Base-by-base conservation (phyloP, 2,888 invertebrate species). In the Eurytoma adleriae region DNA sequence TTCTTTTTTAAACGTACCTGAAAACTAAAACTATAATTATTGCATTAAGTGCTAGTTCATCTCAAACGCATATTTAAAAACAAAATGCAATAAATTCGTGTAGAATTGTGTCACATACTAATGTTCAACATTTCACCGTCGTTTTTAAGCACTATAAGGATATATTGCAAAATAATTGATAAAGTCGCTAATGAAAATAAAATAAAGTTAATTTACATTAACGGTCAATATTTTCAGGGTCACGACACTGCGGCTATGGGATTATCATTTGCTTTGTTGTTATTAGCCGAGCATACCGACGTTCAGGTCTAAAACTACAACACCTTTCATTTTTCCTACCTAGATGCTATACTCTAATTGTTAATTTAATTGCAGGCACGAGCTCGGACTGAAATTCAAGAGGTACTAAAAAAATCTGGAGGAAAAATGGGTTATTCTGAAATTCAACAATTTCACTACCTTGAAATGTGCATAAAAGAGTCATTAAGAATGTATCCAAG, bases 391-490 rank as follows among this genome's bases (percentile, higher is more conserved):
- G 86, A 86, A 79, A 74, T 85, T 16, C 90, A 89, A 3, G 89
- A 91, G 67, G 92, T 92, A 0, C 85, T 91, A 0, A 89, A 92
- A 78, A 93, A 93, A 87, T 90, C 91, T 20, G 86, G 89, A 24
- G 92, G 89, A 0, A 91, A 92, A 5, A 87, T 91, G 0, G 91
- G 92, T 1, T 92, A 91, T 1, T 92, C 93, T 66, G 94, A 94
- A 84, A 88, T 95, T 27, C 89, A 93, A 81, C 92, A 93, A 78
- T 93, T 95, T 93, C 92, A 92, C 80, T 95, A 94, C 85, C 91
- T 95, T 82, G 95, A 95, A 84, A 93, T 93, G 84, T 94, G 94
- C 84, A 94, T 95, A 68, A 95, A 95, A 87, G 95, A 95, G 87
- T 92, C 94, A 0, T 85, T 95, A 73, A 89, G 95, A 69, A 87